Evolutionary conservation across 2,888 invertebrate genomes (phyloP).

Genomic region (Cryptophagus acutangulus): DNA sequence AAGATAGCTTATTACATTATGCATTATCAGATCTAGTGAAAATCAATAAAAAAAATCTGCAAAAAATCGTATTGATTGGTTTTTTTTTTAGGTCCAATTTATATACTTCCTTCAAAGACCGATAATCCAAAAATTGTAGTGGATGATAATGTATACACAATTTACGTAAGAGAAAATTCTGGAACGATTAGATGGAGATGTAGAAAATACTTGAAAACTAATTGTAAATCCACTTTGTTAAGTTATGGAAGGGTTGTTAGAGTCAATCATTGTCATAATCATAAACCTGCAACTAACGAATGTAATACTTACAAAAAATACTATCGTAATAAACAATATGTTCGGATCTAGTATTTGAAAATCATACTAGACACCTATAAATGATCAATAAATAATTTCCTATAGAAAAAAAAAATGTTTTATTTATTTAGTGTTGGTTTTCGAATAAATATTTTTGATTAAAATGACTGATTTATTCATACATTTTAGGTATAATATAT

Average conservation of each 20-base stretch:
- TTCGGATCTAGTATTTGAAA: too few species aligned
- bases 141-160: conserved; percentile 26
- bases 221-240: conserved; percentile 26
- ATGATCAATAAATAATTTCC: too few species aligned
- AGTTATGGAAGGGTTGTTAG: conserved; percentile 25
- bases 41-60: conserved; percentile 7
- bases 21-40: background rate
- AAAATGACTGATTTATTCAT: too few species aligned
- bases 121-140: conserved; percentile 27
- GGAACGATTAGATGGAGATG: conserved; percentile 31
- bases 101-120: conserved; percentile 21
- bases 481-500: conserved; percentile 25
- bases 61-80: conserved; percentile 11
- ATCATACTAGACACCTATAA: too few species aligned
- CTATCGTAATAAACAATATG: too few species aligned
- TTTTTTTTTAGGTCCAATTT: conserved; percentile 22
- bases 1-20: too few species aligned
- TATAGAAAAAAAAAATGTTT: too few species aligned
- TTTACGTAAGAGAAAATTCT: conserved; percentile 24
- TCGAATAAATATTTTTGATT: too few species aligned
- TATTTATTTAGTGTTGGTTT: too few species aligned
- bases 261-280: conserved; percentile 28
- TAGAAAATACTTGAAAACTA: conserved; percentile 21
- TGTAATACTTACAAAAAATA: too few species aligned
- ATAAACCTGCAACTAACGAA: too few species aligned